phyloP scores from a whole-genome alignment of 2,797 vertebrate species.

The Dallia pectoralis region DNA sequence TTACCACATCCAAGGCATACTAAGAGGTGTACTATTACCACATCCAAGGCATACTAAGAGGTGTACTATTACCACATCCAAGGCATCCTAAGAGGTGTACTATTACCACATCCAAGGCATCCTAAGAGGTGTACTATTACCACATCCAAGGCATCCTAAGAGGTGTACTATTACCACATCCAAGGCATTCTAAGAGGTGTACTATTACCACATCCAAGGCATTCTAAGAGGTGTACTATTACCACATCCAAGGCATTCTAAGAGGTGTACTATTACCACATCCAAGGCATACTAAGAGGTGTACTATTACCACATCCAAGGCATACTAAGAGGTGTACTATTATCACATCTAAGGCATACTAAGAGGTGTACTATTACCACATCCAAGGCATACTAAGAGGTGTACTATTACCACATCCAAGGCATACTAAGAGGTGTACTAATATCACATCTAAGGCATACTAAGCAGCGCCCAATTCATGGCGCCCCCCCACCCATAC shows the following conservation, averaged over 20 bases:
- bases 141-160: conserved; percentile 48
- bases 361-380: conserved; percentile 54
- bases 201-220: conserved; percentile 52
- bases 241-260: too few relatives aligned
- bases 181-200: conserved; percentile 43
- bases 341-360: conserved; percentile 49
- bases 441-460: conserved; percentile 48
- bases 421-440: conserved; percentile 70
- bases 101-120: conserved; percentile 50
- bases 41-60: conserved; percentile 47
- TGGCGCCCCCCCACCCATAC: conserved; percentile 49
- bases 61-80: conserved; percentile 55
- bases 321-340: too few relatives aligned
- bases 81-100: conserved; percentile 46
- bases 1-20: conserved; percentile 49
- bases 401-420: conserved; percentile 53
- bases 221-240: conserved; percentile 51
- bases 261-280: conserved; percentile 54
- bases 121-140: conserved; percentile 53
- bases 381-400: conserved; percentile 47
- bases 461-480: conserved; percentile 53
- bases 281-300: conserved; percentile 46
- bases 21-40: conserved; percentile 54
- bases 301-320: too few relatives aligned
- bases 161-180: conserved; percentile 56